A percentile compares a stretch with the other conserved stretches of the same genome.
These are phyloP conservation scores for Bubo scandiacus DNA, from an alignment of 2,113 vertebrate species.

Conservation along the genomic window DNA sequence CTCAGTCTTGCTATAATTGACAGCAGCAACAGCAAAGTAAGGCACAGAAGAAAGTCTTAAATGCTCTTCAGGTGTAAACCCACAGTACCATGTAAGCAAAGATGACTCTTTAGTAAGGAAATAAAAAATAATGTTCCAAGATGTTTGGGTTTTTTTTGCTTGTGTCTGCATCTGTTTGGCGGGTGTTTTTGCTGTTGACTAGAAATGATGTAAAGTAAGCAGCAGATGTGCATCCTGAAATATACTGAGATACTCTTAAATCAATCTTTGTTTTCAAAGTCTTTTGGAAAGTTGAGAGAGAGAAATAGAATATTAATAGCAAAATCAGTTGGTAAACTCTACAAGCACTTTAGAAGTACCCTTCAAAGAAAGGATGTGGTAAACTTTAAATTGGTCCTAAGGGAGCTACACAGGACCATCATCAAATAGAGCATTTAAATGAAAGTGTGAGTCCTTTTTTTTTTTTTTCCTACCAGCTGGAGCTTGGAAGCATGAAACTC, in stretches of 20 bases:
- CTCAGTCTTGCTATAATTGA: not conserved
- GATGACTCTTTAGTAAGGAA: not conserved
- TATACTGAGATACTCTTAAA: not conserved
- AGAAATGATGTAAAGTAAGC: not conserved
- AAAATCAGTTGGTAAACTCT: not conserved
- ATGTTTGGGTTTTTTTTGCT: not conserved
- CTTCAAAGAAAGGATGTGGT: not conserved
- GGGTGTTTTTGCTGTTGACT: not conserved
- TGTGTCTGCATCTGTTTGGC: not conserved
- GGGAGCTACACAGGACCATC: not conserved
- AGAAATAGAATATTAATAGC: not conserved
- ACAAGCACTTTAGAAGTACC: not conserved
- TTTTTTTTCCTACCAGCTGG: not conserved
- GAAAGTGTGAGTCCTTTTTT: not conserved
- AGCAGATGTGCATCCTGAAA: not conserved
- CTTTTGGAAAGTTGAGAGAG: not conserved
- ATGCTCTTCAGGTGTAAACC: not conserved
- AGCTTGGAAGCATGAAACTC: not conserved
- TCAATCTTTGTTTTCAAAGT: not conserved
- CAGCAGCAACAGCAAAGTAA: not conserved
- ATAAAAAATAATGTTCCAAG: not conserved
- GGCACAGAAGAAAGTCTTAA: not conserved
- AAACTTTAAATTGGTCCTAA: conserved; percentile 9
- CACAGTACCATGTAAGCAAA: not conserved
- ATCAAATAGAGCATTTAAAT: not conserved